Conservation (phyloP, 2,797 vertebrate species). For the Melopsittacus undulatus region DNA sequence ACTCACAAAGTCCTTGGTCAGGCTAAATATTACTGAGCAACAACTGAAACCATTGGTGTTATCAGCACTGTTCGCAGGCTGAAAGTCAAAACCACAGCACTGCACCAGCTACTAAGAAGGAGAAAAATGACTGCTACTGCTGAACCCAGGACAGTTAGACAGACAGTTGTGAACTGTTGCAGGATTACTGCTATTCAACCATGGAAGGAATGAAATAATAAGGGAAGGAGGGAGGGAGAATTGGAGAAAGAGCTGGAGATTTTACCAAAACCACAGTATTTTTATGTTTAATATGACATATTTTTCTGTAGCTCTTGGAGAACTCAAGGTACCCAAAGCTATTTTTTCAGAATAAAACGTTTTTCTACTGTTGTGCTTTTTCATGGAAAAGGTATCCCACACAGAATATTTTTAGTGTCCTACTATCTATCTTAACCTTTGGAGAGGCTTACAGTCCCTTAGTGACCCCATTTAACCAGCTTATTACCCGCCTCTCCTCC, state of each 20-base stretch:
- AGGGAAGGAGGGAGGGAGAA: neutral
- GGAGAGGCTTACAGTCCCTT: neutral
- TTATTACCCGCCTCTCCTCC: conserved; percentile 48
- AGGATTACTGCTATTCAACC: neutral
- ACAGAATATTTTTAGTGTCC: neutral
- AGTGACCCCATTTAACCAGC: conserved; percentile 36
- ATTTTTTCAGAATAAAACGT: neutral
- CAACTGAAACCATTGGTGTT: too few species aligned
- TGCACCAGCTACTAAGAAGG: too few species aligned
- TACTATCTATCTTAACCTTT: neutral
- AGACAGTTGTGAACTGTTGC: fast-evolving
- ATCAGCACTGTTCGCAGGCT: too few species aligned
- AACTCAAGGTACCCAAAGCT: neutral
- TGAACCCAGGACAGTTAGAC: neutral
- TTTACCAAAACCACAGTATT: neutral
- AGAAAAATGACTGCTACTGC: neutral
- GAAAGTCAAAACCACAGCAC: too few species aligned
- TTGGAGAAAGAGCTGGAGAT: neutral
- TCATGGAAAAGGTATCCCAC: neutral
- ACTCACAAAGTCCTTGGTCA: too few species aligned
- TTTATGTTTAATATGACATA: neutral
- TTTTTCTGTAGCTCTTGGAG: neutral
- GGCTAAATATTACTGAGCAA: too few species aligned
- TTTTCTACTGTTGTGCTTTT: neutral
- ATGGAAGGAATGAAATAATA: neutral